phyloP scores from a whole-genome alignment of 2,113 vertebrate species.

The Toxostoma redivivum region DNA sequence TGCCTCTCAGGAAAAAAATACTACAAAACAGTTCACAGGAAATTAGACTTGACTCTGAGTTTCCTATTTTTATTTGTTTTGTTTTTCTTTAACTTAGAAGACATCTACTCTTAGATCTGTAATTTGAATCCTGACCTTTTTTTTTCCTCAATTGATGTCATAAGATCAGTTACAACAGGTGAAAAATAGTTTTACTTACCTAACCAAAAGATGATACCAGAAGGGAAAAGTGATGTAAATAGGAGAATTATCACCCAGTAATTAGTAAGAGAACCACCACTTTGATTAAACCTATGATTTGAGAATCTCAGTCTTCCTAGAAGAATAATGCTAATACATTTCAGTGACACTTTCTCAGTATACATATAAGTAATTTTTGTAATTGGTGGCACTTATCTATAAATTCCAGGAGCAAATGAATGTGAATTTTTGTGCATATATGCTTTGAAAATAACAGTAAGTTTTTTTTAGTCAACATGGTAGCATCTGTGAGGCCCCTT shows the following conservation, averaged over 20 bases:
- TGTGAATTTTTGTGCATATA: not conserved
- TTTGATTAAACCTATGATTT: not conserved
- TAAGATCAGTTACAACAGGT: not conserved
- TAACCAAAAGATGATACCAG: not conserved
- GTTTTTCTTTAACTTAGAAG: not conserved
- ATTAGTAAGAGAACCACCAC: not conserved
- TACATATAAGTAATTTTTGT: not conserved
- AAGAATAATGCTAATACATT: not conserved
- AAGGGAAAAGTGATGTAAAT: not conserved
- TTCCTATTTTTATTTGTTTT: not conserved
- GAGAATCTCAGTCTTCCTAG: not conserved
- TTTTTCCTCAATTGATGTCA: rapidly evolving
- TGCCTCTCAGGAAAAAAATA: not conserved
- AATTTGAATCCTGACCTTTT: not conserved
- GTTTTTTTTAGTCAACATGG: not conserved
- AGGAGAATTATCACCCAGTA: not conserved
- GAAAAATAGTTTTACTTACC: not conserved
- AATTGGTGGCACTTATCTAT: not conserved
- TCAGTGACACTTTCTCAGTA: not conserved
- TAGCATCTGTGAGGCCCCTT: not conserved
- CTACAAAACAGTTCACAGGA: not conserved
- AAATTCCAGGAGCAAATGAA: not conserved
- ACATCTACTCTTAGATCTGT: not conserved
- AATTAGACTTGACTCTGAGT: not conserved
- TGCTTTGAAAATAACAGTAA: not conserved